Conservation (phyloP, 2,113 vertebrate genomes). For the Hyperopisus bebe region DNA sequence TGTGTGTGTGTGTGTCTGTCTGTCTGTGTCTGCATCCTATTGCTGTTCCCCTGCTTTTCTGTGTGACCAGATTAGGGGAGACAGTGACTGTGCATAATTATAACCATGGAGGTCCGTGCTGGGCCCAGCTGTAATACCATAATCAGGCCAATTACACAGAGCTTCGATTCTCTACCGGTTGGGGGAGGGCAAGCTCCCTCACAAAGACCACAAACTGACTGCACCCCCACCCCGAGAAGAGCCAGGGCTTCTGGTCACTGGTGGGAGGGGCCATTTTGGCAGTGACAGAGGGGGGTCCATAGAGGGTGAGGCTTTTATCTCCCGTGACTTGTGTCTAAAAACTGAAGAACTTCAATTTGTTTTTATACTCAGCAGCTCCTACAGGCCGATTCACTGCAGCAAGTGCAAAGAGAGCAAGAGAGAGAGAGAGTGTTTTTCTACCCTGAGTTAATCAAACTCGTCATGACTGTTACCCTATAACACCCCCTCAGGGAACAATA, state of each 20-base stretch:
- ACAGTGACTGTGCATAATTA: conserved; percentile 7
- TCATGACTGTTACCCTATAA: not conserved
- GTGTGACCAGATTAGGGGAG: not conserved
- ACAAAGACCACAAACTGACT: not conserved
- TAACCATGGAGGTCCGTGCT: not conserved
- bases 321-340: not conserved
- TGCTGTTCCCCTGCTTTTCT: not conserved
- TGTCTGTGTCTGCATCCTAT: not conserved
- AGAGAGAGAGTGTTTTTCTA: not conserved
- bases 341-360: not conserved
- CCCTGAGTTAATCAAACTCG: not conserved
- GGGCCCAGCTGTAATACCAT: conserved; percentile 15
- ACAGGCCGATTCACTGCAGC: not conserved
- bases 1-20: not conserved
- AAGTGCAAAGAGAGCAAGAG: not conserved
- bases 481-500: not conserved
- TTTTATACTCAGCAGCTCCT: not conserved
- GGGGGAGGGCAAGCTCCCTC: not conserved
- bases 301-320: not conserved
- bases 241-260: not conserved
- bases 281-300: not conserved
- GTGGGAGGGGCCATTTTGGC: not conserved
- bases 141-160: conserved; percentile 12
- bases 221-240: not conserved
- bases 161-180: not conserved